Percentiles rank a stretch among this genome's conserved stretches.
Evolutionary conservation across 1,140 invertebrate genomes (phyloP).

Genomic region (Sesamia nonagrioides): DNA sequence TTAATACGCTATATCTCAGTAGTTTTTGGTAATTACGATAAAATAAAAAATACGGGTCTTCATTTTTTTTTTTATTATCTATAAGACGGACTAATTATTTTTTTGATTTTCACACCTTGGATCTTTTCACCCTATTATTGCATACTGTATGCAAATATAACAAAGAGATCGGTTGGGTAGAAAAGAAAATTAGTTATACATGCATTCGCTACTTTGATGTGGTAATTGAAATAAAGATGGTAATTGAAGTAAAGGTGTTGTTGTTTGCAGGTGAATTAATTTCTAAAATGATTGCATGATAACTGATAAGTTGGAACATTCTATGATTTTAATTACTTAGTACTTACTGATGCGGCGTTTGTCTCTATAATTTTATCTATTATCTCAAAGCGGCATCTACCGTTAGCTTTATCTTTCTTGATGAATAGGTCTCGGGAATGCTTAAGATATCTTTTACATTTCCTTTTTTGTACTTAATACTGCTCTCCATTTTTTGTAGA

Average conservation of each 20-base stretch:
- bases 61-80: too few relatives aligned
- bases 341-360: background rate
- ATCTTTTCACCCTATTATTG: too few relatives aligned
- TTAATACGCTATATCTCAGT: too few relatives aligned
- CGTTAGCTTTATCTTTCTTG: conserved; percentile 23
- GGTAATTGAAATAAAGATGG: too few relatives aligned
- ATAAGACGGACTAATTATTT: too few relatives aligned
- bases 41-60: too few relatives aligned
- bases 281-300: background rate
- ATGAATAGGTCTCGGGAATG: background rate
- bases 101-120: too few relatives aligned
- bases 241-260: too few relatives aligned
- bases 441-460: background rate
- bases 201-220: conserved; percentile 55
- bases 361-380: conserved; percentile 6
- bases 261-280: background rate
- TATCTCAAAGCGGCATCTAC: conserved; percentile 18
- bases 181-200: conserved; percentile 57
- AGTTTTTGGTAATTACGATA: too few relatives aligned
- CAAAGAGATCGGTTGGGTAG: conserved; percentile 24
- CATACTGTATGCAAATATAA: conserved; percentile 22
- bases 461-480: too few relatives aligned
- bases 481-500: too few relatives aligned
- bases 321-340: background rate
- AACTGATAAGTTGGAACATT: background rate